phyloP scores from a whole-genome alignment of 1,140 invertebrate genomes.

The Lethocerus indicus region DNA sequence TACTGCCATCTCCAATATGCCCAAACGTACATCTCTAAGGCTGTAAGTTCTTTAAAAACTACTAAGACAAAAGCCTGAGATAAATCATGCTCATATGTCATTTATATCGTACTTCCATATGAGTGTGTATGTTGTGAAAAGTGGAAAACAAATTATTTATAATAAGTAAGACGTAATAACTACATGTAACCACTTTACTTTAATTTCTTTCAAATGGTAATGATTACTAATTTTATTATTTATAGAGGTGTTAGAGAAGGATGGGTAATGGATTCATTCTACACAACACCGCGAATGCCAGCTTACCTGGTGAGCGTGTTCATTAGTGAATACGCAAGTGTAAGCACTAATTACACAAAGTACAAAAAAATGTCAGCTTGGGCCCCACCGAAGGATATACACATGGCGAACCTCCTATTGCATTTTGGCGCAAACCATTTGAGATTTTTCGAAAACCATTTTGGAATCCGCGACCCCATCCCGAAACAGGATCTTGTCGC shows the following conservation, averaged over 20 bases:
- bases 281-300: slow-evolving; percentile 49
- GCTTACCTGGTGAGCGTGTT: slow-evolving; percentile 58
- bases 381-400: background rate
- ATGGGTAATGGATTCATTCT: slow-evolving; percentile 31
- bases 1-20: slow-evolving; percentile 19
- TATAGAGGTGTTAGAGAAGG: slow-evolving; percentile 6
- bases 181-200: too few species aligned
- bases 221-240: background rate
- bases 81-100: too few species aligned
- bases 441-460: slow-evolving; percentile 6
- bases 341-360: background rate
- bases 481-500: slow-evolving; percentile 43
- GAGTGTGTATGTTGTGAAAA: too few species aligned
- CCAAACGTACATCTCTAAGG: too few species aligned
- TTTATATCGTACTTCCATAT: too few species aligned
- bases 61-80: too few species aligned
- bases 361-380: background rate
- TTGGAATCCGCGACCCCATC: slow-evolving; percentile 12
- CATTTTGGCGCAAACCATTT: background rate
- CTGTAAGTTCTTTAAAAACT: too few species aligned
- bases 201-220: background rate
- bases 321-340: slow-evolving; percentile 32
- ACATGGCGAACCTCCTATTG: slow-evolving; percentile 3
- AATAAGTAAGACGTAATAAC: too few species aligned
- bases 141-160: too few species aligned